These are phyloP conservation scores for Liasis olivaceus DNA, from an alignment of 2,797 vertebrate species.

Conservation along the genomic window DNA sequence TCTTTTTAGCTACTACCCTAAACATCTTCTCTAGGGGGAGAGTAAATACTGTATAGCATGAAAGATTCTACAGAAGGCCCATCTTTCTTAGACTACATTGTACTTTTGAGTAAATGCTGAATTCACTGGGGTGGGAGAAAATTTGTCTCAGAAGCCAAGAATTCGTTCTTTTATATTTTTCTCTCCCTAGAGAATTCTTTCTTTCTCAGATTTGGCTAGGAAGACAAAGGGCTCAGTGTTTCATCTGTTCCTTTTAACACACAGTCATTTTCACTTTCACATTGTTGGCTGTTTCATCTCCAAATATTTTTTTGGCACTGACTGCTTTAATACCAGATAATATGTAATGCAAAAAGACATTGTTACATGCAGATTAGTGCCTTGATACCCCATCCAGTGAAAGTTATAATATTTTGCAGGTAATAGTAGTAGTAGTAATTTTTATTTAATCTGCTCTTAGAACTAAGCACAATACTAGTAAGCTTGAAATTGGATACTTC, in stretches of 20 bases:
- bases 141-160: conserved; percentile 15
- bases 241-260: conserved; percentile 47
- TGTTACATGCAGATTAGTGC: background rate
- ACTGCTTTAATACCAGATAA: background rate
- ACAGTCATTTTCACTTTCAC: conserved; percentile 48
- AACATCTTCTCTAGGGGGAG: background rate
- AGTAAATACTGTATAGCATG: background rate
- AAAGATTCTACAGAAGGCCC: background rate
- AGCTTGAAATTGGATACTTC: background rate
- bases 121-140: conserved; percentile 28
- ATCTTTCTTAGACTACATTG: background rate
- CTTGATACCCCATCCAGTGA: background rate
- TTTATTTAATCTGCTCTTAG: background rate
- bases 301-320: background rate
- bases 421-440: background rate
- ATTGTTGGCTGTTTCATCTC: conserved; percentile 40
- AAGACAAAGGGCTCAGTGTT: conserved; percentile 74
- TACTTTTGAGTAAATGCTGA: background rate
- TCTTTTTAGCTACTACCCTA: background rate
- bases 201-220: conserved; percentile 26
- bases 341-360: background rate
- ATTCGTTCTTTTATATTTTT: background rate
- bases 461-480: background rate
- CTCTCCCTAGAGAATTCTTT: conserved; percentile 42
- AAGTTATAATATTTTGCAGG: background rate